Evolutionary conservation across 2,888 invertebrate genomes (phyloP).

Genomic region (Bimastos eiseni): DNA sequence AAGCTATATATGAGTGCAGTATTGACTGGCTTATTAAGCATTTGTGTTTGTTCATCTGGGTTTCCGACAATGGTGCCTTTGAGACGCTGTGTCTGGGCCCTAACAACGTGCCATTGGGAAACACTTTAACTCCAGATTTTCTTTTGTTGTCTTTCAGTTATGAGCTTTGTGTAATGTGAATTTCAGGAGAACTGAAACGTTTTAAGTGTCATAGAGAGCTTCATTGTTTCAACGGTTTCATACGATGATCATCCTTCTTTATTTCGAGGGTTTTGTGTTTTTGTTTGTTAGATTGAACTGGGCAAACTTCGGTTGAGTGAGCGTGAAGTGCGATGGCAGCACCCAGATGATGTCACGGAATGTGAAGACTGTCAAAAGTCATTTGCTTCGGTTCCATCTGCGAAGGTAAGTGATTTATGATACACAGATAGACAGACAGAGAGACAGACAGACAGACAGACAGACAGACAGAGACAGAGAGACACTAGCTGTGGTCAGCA

Average conservation of each 20-base stretch:
- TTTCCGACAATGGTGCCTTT: background rate
- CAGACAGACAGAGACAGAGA: background rate
- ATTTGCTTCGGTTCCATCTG: slow-evolving; percentile 66
- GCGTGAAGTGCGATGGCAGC: slow-evolving; percentile 95
- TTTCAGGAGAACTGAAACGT: background rate
- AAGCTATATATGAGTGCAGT: no score
- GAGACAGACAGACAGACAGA: no score
- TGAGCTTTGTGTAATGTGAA: background rate
- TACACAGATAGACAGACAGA: background rate
- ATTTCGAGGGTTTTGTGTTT: background rate
- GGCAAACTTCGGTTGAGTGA: slow-evolving; percentile 92
- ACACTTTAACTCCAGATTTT: background rate
- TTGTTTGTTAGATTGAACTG: slow-evolving; percentile 72
- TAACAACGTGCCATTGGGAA: background rate
- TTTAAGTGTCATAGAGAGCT: background rate
- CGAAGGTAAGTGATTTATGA: background rate
- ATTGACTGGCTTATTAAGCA: background rate
- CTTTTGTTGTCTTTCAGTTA: background rate
- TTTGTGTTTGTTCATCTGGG: background rate
- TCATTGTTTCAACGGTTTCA: background rate
- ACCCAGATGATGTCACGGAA: slow-evolving; percentile 89
- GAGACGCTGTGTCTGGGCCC: background rate
- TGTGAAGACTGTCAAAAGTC: slow-evolving; percentile 80
- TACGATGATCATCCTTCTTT: background rate
- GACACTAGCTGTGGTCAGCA: background rate